phyloP scores from a whole-genome alignment of 2,888 invertebrate species.

The Dioctria linearis region DNA sequence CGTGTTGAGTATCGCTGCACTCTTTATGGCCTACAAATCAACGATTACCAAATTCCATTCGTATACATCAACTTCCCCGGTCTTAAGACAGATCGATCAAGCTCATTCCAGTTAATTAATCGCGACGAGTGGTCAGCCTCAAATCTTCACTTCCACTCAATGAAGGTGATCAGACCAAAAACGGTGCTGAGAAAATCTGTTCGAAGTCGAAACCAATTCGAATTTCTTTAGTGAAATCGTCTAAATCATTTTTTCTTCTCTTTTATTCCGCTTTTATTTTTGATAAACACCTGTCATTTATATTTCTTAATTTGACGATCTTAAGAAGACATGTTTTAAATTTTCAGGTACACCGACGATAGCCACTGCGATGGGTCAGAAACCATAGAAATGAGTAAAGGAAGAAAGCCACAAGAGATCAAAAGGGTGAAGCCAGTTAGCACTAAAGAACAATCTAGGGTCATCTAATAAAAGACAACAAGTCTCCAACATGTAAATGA shows the following conservation, averaged over 20 bases:
- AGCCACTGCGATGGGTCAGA: too few relatives aligned
- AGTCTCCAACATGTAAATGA: too few relatives aligned
- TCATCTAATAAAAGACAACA: too few relatives aligned
- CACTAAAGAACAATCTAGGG: background rate
- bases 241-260: background rate
- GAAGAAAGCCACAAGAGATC: slow-evolving; percentile 4
- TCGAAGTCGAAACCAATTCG: background rate
- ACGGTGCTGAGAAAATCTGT: background rate
- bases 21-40: background rate
- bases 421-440: background rate
- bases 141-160: background rate
- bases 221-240: background rate
- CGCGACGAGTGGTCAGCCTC: slow-evolving; percentile 16
- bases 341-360: slow-evolving; percentile 28
- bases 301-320: slow-evolving; percentile 58
- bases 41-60: background rate
- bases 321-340: slow-evolving; percentile 52
- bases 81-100: slow-evolving; percentile 27
- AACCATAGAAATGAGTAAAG: background rate
- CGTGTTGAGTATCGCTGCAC: background rate
- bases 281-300: slow-evolving; percentile 59
- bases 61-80: background rate
- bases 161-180: slow-evolving; percentile 1
- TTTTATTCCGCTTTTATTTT: slow-evolving; percentile 48
- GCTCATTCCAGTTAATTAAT: slow-evolving; percentile 46